Base-by-base conservation (phyloP, 1,140 invertebrate species). In the Drosophila pseudoobscura region DNA sequence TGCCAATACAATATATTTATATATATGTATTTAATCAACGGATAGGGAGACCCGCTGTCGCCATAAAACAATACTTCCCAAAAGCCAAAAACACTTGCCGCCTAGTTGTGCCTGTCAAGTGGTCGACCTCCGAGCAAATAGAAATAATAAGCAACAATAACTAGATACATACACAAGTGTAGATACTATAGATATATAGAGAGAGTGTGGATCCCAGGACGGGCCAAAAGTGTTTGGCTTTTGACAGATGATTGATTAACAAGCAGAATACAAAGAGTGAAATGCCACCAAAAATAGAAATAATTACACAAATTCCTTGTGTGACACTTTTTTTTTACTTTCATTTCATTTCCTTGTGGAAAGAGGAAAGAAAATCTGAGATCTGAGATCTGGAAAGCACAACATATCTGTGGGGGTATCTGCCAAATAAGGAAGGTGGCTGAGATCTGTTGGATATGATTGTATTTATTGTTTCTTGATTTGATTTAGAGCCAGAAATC, bases 211-310 rank as follows among this genome's bases (percentile, higher is more conserved):
- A 57, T 72, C 43, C 54, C 51, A 61, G 8, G 56, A 56, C 26
- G 31, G 55, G 50, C 50, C 44, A 26, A 49, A 49, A 46, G 50
- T 43, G 51, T 47, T 54, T 29, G 20, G 43, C 59, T 54, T 39
- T 47, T 84, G 76, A 80, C 82, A 87, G 64, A 63, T 82, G 75
- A 83, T 84, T 84, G 77, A 83, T 84, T 79, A 77, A 76, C 73
- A 63, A 75, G 24, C 58, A 55, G 51, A 63, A 50, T 39, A 68
- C 35, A 61, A 76, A 61, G 43, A 29, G 17, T 39, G 17, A 65
- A 52, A 49, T 39, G 20, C 11, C 24, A 44, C 50, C 26, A 49
- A 22, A 43, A 20, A 55, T 46, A 56, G 31, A 66, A 68, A 71
- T 74, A 74, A 20, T 41, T 59, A 52, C 5, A 60, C 43, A 51